Evolutionary conservation across 2,888 invertebrate species (phyloP).

Genomic region (Pyrrhosoma nymphula): DNA sequence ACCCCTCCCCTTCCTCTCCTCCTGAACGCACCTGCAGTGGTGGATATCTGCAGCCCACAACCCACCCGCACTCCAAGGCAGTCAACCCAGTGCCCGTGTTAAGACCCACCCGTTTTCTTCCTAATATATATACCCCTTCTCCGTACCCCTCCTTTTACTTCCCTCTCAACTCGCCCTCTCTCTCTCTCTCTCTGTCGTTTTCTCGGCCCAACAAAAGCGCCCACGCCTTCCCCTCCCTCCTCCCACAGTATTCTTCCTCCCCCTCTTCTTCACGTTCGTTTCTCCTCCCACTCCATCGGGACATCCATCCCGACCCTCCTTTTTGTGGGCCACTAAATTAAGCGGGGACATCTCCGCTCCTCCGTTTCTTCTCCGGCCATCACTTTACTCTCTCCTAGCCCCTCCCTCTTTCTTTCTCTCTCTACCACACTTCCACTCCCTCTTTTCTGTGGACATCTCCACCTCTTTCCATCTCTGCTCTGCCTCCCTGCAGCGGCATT

Average conservation of each 20-base stretch:
- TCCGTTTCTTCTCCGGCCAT: not conserved
- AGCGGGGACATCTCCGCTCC: conserved; percentile 41
- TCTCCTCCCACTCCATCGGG: not conserved
- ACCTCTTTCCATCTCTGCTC: not conserved
- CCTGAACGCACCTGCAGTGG: not conserved
- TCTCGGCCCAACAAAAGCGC: not conserved
- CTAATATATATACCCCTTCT: not conserved
- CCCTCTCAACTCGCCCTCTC: not conserved
- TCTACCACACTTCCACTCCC: not conserved
- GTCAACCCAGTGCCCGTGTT: not conserved
- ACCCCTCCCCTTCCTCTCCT: not conserved
- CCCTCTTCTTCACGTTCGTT: not conserved
- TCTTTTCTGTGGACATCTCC: not conserved
- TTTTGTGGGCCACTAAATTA: conserved; percentile 58
- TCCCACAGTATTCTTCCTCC: not conserved
- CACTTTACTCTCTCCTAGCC: not conserved
- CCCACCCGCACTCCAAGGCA: not conserved
- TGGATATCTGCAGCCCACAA: not conserved
- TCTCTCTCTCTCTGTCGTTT: not conserved
- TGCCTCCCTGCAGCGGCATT: not conserved
- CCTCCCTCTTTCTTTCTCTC: not conserved
- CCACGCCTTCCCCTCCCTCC: not conserved
- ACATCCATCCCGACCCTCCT: conserved; percentile 42
- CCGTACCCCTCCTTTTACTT: no score
- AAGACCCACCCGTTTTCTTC: not conserved